Percentiles rank a stretch among this genome's conserved stretches.
These are phyloP conservation scores for Serinus canaria DNA, from an alignment of 2,113 vertebrate species.

Conservation along the genomic window DNA sequence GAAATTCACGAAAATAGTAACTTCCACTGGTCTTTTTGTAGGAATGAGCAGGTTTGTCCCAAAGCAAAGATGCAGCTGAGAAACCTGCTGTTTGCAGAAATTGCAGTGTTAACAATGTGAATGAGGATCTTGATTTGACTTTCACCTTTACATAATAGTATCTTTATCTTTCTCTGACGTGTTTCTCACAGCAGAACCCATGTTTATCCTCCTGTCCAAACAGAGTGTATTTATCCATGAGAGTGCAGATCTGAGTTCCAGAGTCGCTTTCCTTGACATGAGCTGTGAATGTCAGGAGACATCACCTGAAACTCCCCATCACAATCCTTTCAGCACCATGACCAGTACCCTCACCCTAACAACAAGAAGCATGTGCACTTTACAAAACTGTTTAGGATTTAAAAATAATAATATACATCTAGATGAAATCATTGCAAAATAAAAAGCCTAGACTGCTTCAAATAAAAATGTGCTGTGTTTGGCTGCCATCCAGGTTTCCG, in stretches of 20 bases:
- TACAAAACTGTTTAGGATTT: background rate
- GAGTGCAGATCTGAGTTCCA: rapidly evolving
- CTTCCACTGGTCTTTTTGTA: background rate
- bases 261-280: background rate
- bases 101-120: background rate
- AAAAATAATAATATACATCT: background rate
- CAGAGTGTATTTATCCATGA: background rate
- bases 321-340: conserved; percentile 20
- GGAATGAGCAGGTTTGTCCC: background rate
- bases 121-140: background rate
- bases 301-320: background rate
- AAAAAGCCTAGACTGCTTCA: background rate
- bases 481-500: background rate
- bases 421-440: background rate
- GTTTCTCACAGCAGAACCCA: background rate
- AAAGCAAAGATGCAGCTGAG: background rate
- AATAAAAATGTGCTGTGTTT: background rate
- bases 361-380: rapidly evolving
- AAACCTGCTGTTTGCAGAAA: background rate
- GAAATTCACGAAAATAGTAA: background rate
- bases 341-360: background rate
- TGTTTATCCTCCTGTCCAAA: background rate
- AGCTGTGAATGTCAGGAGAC: background rate
- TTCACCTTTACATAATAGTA: background rate
- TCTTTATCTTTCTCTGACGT: background rate